A percentile compares a stretch with the other conserved stretches of the same genome.
phyloP scores from a whole-genome alignment of 2,113 vertebrate genomes.

The Ginglymostoma cirratum region DNA sequence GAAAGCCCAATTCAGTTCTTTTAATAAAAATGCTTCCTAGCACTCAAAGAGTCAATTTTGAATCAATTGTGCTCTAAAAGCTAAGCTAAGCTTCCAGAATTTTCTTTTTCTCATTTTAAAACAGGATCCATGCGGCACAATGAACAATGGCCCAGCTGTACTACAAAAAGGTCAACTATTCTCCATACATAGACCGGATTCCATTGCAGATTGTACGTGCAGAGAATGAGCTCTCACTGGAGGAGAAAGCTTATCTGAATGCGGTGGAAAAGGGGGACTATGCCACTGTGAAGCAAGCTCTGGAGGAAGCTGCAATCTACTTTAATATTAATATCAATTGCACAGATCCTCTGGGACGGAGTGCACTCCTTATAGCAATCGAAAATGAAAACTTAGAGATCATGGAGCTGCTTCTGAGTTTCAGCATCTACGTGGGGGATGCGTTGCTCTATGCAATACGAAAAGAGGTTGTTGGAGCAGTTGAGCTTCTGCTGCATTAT shows the following conservation, averaged over 20 bases:
- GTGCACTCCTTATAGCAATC: constrained; percentile 92
- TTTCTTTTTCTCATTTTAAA: constrained; percentile 20
- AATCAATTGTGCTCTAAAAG: neutral
- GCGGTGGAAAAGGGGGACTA: constrained; percentile 97
- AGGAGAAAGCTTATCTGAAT: constrained; percentile 87
- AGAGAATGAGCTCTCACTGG: constrained; percentile 82
- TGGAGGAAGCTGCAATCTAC: constrained; percentile 92
- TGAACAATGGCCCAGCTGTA: constrained; percentile 89
- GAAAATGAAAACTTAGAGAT: constrained; percentile 98
- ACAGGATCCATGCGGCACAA: constrained; percentile 55
- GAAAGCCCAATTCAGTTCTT: neutral
- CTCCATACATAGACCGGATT: constrained; percentile 90
- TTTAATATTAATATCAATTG: constrained; percentile 99
- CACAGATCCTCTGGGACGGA: constrained; percentile 91
- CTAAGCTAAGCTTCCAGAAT: constrained; percentile 7
- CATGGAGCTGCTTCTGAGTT: constrained; percentile 88
- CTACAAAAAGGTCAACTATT: constrained; percentile 93
- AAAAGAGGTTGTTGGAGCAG: constrained; percentile 94
- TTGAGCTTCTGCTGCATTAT: constrained; percentile 90
- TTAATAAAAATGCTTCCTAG: neutral
- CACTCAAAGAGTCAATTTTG: neutral
- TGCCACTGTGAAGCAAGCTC: constrained; percentile 82
- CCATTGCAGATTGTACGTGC: constrained; percentile 90
- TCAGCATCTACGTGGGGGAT: constrained; percentile 83
- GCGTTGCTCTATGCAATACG: constrained; percentile 91